Conservation (phyloP, 2,797 vertebrate species). For the Sebastes taczanowskii region DNA sequence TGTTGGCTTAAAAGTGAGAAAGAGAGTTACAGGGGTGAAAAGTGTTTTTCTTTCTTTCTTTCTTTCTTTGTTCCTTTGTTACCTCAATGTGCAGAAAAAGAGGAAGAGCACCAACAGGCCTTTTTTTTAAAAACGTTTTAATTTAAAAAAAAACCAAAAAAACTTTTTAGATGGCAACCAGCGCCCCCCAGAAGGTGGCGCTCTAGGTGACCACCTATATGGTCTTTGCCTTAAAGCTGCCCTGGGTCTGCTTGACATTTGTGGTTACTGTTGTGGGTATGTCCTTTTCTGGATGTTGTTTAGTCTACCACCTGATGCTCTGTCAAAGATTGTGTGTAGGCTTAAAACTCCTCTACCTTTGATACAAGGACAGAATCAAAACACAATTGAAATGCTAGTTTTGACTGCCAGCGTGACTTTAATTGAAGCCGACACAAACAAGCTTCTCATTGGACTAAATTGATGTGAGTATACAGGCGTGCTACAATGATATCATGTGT, state of each 20-base stretch:
- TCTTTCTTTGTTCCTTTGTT: too few species aligned
- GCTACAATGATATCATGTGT: slow-evolving; percentile 45
- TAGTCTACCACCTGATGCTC: not conserved
- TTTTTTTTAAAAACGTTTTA: too few species aligned
- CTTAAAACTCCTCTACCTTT: not conserved
- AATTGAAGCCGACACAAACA: slow-evolving; percentile 51
- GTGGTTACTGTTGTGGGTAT: not conserved
- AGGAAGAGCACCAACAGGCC: too few species aligned
- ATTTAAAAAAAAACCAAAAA: too few species aligned
- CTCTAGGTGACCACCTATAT: too few species aligned
- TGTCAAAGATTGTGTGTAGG: not conserved
- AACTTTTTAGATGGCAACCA: too few species aligned
- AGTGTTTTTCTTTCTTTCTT: too few species aligned
- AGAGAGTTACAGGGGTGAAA: too few species aligned
- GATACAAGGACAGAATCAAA: not conserved
- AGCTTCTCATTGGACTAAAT: slow-evolving; percentile 38
- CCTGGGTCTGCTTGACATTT: not conserved
- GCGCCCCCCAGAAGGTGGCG: too few species aligned
- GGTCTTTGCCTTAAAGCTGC: too few species aligned
- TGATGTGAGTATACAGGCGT: slow-evolving; percentile 33
- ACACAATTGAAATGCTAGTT: slow-evolving; percentile 33
- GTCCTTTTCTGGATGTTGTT: not conserved
- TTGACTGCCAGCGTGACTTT: slow-evolving; percentile 20
- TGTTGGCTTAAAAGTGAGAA: too few species aligned
- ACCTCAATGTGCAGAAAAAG: too few species aligned